A percentile compares a stretch with the other conserved stretches of the same genome.
These are phyloP conservation scores for Porites australiensis DNA, from an alignment of 64 coral and sea anemone genomes.

Conservation along the genomic window DNA sequence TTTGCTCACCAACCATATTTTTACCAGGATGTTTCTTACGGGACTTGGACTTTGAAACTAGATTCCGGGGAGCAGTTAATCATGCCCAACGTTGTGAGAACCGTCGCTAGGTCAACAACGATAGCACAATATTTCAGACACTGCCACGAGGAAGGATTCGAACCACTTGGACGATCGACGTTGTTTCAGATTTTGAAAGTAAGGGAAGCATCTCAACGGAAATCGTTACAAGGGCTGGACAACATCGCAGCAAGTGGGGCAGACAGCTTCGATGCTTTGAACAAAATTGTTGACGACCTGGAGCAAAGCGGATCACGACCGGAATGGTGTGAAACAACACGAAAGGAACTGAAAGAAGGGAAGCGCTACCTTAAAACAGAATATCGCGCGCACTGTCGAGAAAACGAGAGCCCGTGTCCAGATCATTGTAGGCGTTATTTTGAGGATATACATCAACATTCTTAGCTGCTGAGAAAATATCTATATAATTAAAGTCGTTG, in stretches of 20 bases:
- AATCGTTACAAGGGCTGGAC: slow-evolving; percentile 49
- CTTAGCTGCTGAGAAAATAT: no score
- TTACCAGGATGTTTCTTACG: slow-evolving; percentile 62
- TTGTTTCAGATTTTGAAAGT: slow-evolving; percentile 54
- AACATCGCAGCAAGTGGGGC: slow-evolving; percentile 55
- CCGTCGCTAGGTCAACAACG: slow-evolving; percentile 49
- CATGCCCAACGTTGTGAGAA: slow-evolving; percentile 57
- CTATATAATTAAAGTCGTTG: no score
- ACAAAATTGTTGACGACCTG: slow-evolving; percentile 29
- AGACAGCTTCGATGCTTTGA: slow-evolving; percentile 32
- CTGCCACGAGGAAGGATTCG: slow-evolving; percentile 25
- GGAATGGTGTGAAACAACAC: slow-evolving; percentile 13
- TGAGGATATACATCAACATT: no score
- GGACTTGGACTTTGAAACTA: slow-evolving; percentile 40
- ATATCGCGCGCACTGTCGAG: slow-evolving; percentile 13
- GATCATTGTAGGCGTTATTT: slow-evolving; percentile 10
- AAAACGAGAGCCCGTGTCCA: neutral
- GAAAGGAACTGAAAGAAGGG: neutral
- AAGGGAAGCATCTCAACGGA: slow-evolving; percentile 42
- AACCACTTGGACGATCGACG: slow-evolving; percentile 40
- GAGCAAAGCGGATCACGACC: neutral
- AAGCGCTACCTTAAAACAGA: slow-evolving; percentile 38
- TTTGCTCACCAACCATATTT: slow-evolving; percentile 42
- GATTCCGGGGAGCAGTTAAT: slow-evolving; percentile 33
- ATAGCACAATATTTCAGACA: slow-evolving; percentile 27